Evolutionary conservation across 2,797 vertebrate species (phyloP).

Genomic region (Synaphobranchus kaupii): DNA sequence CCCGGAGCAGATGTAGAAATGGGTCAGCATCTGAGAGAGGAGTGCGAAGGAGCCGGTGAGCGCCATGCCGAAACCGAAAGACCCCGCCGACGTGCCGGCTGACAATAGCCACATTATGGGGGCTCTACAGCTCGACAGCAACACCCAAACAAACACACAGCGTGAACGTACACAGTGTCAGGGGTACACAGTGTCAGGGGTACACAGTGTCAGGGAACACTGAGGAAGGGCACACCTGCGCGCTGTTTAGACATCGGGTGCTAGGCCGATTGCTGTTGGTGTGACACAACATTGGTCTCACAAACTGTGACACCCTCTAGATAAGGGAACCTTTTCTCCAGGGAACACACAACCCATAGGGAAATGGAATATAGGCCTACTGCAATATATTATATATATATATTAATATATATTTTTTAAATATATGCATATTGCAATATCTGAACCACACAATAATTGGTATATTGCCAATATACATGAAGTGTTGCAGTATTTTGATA

Average conservation of each 20-base stretch:
- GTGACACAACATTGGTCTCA: not conserved
- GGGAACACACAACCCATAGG: not conserved
- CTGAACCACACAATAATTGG: no score
- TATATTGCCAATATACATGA: no score
- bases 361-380: no score
- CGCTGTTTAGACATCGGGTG: not conserved
- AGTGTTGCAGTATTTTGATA: no score
- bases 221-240: not conserved
- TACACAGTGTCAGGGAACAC: not conserved
- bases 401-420: no score
- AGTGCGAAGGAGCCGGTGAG: not conserved
- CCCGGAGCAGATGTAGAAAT: not conserved
- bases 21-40: not conserved
- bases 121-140: not conserved
- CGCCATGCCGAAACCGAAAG: not conserved
- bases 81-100: not conserved
- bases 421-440: no score
- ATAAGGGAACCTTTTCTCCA: not conserved
- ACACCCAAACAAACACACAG: not conserved
- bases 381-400: no score
- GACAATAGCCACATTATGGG: conserved; percentile 4
- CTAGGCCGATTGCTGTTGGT: not conserved
- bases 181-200: no score
- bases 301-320: not conserved
- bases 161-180: not conserved